Evolutionary conservation across 2,888 invertebrate species (phyloP), one percentile per base, ranked within the genome.

Genomic region (Drosophila diplacantha): DNA sequence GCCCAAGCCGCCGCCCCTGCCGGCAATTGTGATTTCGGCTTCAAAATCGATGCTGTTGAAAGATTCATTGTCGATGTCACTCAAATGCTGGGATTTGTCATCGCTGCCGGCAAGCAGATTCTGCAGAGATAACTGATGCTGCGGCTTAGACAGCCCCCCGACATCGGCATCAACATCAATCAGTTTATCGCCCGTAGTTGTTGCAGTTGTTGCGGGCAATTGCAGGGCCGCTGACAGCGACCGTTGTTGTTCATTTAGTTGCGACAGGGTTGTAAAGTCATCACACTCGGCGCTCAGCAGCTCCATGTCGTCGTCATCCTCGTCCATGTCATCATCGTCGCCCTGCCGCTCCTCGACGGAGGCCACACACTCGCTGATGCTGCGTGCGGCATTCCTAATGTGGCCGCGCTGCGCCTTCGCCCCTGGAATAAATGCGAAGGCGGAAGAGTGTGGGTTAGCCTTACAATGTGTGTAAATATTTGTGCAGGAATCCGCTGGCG

Each of bases 11-110:
- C 52, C 71, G 61, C 55, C 43, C 53, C 61, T 60, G 71, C 85
- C 83, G 72, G 85, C 87, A 71, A 87, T 87, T 81, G 86, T 86
- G 79, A 88, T 87, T 83, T 88, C 88, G 67, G 88, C 85, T 74
- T 88, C 88, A 75, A 88, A 89, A 84, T 89, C 89, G 78, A 88
- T 88, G 81, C 88, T 88, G 78, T 88, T 88, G 82, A 88, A 86
- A 67, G 89, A 89, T 85, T 89, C 89, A 84, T 88, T 87, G 83
- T 89, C 88, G 72, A 87, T 85, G 85, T 88, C 88, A 85, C 87
- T 88, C 81, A 87, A 85, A 80, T 86, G 82, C 75, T 85, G 86
- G 79, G 87, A 87, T 83, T 87, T 87, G 79, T 88, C 88, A 79
- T 88, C 88, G 78, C 80, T 75, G 76, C 80, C 78, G 56, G 78